Conservation (phyloP, 2,888 invertebrate species). For the Ectemnius lituratus region DNA sequence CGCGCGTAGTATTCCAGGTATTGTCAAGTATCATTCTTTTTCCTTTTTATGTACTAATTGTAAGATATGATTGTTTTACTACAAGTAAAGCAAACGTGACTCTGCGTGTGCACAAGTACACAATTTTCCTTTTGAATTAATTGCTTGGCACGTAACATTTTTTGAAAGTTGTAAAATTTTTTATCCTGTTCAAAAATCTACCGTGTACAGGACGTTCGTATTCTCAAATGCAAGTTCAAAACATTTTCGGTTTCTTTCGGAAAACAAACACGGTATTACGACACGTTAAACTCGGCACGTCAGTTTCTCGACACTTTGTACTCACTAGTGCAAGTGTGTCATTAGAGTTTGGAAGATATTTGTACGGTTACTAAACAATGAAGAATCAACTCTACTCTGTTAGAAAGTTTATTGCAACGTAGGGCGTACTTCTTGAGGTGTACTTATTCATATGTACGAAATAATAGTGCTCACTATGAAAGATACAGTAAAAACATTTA, state of each 20-base stretch:
- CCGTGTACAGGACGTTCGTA: too few species aligned
- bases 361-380: slow-evolving; percentile 24
- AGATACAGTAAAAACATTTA: too few species aligned
- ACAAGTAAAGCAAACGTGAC: neutral
- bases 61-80: slow-evolving; percentile 16
- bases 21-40: slow-evolving; percentile 3
- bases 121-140: too few species aligned
- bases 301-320: slow-evolving; percentile 18
- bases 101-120: too few species aligned
- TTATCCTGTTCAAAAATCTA: slow-evolving; percentile 36
- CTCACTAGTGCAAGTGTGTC: slow-evolving; percentile 41
- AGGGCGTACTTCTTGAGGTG: slow-evolving; percentile 22
- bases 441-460: slow-evolving; percentile 7
- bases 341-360: slow-evolving; percentile 36
- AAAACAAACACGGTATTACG: slow-evolving; percentile 29
- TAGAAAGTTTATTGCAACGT: slow-evolving; percentile 19
- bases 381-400: slow-evolving; percentile 32
- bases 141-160: too few species aligned
- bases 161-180: slow-evolving; percentile 22
- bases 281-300: slow-evolving; percentile 29
- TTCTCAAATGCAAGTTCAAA: slow-evolving; percentile 1
- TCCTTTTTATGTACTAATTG: slow-evolving; percentile 7
- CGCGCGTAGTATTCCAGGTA: too few species aligned
- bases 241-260: slow-evolving; percentile 21
- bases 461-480: too few species aligned